Conservation (phyloP, 1,140 invertebrate species). For the Bicyclus anynana region DNA sequence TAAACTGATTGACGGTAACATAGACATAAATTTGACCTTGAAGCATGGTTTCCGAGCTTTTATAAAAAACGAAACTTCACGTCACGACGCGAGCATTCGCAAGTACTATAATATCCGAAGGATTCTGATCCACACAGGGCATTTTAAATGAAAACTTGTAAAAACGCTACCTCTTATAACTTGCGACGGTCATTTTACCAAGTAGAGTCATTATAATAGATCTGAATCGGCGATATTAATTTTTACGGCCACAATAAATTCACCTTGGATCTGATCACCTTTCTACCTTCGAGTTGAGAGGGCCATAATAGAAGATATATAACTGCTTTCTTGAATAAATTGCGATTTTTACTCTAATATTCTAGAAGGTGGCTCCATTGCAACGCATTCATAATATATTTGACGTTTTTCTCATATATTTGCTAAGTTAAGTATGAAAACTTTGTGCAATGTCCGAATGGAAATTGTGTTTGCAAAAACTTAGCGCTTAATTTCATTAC, state of each 20-base stretch:
- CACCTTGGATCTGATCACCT: slow-evolving; percentile 28
- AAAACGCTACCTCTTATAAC: slow-evolving; percentile 1
- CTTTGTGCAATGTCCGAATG: not conserved
- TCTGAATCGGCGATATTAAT: slow-evolving; percentile 43
- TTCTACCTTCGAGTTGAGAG: slow-evolving; percentile 20
- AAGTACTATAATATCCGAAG: too few species aligned
- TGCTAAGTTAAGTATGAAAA: not conserved
- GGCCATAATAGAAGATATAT: slow-evolving; percentile 27
- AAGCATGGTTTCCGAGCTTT: too few species aligned
- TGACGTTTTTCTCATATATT: not conserved
- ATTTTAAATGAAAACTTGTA: not conserved
- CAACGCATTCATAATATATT: not conserved
- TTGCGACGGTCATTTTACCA: slow-evolving; percentile 8
- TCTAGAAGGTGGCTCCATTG: not conserved
- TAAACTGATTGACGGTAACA: too few species aligned
- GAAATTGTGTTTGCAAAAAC: too few species aligned
- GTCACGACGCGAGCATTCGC: too few species aligned
- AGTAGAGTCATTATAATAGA: slow-evolving; percentile 39
- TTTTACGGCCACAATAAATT: slow-evolving; percentile 39
- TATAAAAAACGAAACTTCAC: too few species aligned
- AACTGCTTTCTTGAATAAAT: slow-evolving; percentile 9
- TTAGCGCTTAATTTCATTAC: too few species aligned
- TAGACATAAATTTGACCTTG: too few species aligned
- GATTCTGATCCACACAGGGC: too few species aligned
- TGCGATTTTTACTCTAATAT: slow-evolving; percentile 14